These are phyloP conservation scores for Cylindroiulus punctatus DNA, from an alignment of 2,888 invertebrate genomes.

Conservation along the genomic window DNA sequence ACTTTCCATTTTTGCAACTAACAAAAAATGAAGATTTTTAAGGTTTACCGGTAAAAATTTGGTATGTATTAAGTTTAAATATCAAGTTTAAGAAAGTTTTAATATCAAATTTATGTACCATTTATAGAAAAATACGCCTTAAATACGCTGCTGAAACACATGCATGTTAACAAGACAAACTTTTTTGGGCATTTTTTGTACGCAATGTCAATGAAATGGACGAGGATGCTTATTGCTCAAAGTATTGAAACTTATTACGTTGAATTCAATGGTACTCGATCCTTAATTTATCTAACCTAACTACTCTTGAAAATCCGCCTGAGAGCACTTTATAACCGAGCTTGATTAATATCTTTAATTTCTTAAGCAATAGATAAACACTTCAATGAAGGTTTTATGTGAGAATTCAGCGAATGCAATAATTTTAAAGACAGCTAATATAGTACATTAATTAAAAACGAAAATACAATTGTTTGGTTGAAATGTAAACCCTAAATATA, in stretches of 20 bases:
- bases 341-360: background rate
- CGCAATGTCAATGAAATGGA: no score
- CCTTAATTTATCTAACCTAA: background rate
- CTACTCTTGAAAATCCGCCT: background rate
- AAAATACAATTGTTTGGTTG: no score
- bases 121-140: background rate
- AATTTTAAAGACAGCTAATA: background rate
- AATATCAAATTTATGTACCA: background rate
- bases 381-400: background rate
- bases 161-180: no score
- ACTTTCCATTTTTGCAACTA: background rate
- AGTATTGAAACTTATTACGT: background rate
- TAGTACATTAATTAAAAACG: background rate
- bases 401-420: background rate
- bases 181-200: no score
- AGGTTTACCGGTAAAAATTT: background rate
- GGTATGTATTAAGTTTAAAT: background rate
- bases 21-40: background rate
- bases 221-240: background rate
- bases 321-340: background rate
- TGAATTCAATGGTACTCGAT: slow-evolving; percentile 7
- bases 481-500: no score
- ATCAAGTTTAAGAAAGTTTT: background rate
- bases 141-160: no score
- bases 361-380: background rate